Percentiles rank a stretch among this genome's conserved stretches.
Evolutionary conservation across 2,888 invertebrate genomes (phyloP).

Genomic region (Clusia tigrina): DNA sequence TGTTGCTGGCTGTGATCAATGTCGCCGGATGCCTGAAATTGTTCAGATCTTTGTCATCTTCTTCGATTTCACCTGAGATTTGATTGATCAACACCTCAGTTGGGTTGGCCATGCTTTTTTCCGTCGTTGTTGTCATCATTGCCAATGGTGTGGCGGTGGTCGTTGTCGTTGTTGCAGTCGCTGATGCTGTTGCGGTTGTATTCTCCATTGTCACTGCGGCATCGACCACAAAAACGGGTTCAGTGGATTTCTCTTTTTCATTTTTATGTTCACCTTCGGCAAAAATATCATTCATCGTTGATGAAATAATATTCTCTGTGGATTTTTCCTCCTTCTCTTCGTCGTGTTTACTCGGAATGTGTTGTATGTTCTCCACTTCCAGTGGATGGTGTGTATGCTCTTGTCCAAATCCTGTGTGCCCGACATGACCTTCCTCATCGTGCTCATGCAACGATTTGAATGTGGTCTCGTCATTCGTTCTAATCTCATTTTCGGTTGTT

Average conservation of each 20-base stretch:
- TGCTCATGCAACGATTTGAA: slow-evolving; percentile 19
- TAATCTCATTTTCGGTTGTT: slow-evolving; percentile 20
- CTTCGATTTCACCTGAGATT: slow-evolving; percentile 54
- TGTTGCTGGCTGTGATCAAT: slow-evolving; percentile 57
- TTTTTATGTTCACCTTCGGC: slow-evolving; percentile 22
- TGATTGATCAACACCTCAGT: slow-evolving; percentile 51
- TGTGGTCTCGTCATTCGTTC: slow-evolving; percentile 33
- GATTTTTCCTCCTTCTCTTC: slow-evolving; percentile 44
- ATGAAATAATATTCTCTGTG: slow-evolving; percentile 32
- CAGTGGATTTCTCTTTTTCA: slow-evolving; percentile 7
- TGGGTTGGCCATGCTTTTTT: slow-evolving; percentile 39
- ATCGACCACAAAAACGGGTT: slow-evolving; percentile 7
- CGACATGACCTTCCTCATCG: slow-evolving; percentile 28
- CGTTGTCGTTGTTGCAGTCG: not conserved
- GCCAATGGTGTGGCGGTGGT: slow-evolving; percentile 11
- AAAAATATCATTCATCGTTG: slow-evolving; percentile 34
- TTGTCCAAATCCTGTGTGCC: too few relatives aligned
- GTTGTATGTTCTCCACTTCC: slow-evolving; percentile 43
- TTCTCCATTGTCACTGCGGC: not conserved
- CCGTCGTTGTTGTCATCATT: slow-evolving; percentile 40
- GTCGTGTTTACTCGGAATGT: slow-evolving; percentile 40
- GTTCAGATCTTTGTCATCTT: slow-evolving; percentile 57
- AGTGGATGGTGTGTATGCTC: too few relatives aligned
- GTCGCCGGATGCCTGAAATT: slow-evolving; percentile 59
- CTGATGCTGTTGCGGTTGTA: not conserved